These are phyloP conservation scores for Anabas testudineus DNA, from an alignment of 2,797 vertebrate genomes.

Conservation along the genomic window DNA sequence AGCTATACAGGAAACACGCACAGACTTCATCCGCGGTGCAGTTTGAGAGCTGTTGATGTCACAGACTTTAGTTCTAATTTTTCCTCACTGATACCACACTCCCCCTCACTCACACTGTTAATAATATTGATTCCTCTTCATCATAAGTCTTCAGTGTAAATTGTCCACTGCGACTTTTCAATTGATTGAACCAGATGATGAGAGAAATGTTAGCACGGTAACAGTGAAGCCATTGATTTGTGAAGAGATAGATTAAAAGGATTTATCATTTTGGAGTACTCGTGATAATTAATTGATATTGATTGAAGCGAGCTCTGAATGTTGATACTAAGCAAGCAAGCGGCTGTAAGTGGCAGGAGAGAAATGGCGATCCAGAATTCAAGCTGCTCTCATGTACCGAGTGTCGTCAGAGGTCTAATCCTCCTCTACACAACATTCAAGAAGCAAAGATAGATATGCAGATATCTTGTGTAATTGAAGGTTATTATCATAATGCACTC, in stretches of 20 bases:
- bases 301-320: constrained; percentile 60
- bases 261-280: constrained; percentile 75
- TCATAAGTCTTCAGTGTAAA: constrained; percentile 71
- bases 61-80: constrained; percentile 32
- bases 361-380: constrained; percentile 42
- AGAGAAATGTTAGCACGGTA: constrained; percentile 71
- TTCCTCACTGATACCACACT: constrained; percentile 35
- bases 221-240: constrained; percentile 77
- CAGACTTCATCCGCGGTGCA: constrained; percentile 45
- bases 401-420: constrained; percentile 58
- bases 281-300: constrained; percentile 77
- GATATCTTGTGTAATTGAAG: constrained; percentile 81
- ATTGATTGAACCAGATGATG: constrained; percentile 66
- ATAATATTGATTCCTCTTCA: constrained; percentile 70
- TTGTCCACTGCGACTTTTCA: constrained; percentile 55
- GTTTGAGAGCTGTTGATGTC: constrained; percentile 31
- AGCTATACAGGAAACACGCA: constrained; percentile 5
- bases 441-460: constrained; percentile 72
- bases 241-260: constrained; percentile 74
- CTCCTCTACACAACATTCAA: constrained; percentile 61
- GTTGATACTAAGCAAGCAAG: constrained; percentile 37
- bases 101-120: constrained; percentile 60
- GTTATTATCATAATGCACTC: constrained; percentile 82
- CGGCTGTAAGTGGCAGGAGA: constrained; percentile 23
- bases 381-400: constrained; percentile 38